Conservation (phyloP, 1,140 invertebrate genomes). For the Hycleus cichorii region DNA sequence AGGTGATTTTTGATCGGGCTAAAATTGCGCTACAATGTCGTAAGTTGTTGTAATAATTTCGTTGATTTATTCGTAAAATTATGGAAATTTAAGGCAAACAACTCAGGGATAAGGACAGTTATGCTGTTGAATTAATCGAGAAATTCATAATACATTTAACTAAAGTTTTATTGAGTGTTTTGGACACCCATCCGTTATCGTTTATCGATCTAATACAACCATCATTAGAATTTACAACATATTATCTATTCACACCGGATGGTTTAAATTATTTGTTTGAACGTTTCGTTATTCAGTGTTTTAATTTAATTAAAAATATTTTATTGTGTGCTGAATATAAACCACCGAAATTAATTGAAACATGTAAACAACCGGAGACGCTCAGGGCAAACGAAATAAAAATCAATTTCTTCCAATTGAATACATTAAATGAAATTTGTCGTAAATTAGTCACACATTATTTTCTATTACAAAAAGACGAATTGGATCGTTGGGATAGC, state of each 20-base stretch:
- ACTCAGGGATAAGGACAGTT: slow-evolving; percentile 50
- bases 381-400: slow-evolving; percentile 58
- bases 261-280: slow-evolving; percentile 72
- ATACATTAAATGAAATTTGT: slow-evolving; percentile 69
- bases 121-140: slow-evolving; percentile 59
- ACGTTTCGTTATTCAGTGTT: slow-evolving; percentile 77
- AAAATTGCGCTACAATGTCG: slow-evolving; percentile 71
- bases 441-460: slow-evolving; percentile 79
- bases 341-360: slow-evolving; percentile 50
- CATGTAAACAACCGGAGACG: slow-evolving; percentile 46
- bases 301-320: slow-evolving; percentile 83
- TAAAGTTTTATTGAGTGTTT: slow-evolving; percentile 67
- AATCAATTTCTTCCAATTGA: slow-evolving; percentile 61
- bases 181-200: slow-evolving; percentile 69
- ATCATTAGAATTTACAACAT: slow-evolving; percentile 72
- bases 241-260: slow-evolving; percentile 77
- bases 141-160: slow-evolving; percentile 74
- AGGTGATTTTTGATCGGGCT: slow-evolving; percentile 66
- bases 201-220: slow-evolving; percentile 72
- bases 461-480: slow-evolving; percentile 75
- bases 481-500: slow-evolving; percentile 81
- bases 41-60: slow-evolving; percentile 46
- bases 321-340: slow-evolving; percentile 70
- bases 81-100: slow-evolving; percentile 49
- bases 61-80: not conserved